Base-by-base conservation (phyloP, 2,797 vertebrate species). In the Benthosema pterotum region DNA sequence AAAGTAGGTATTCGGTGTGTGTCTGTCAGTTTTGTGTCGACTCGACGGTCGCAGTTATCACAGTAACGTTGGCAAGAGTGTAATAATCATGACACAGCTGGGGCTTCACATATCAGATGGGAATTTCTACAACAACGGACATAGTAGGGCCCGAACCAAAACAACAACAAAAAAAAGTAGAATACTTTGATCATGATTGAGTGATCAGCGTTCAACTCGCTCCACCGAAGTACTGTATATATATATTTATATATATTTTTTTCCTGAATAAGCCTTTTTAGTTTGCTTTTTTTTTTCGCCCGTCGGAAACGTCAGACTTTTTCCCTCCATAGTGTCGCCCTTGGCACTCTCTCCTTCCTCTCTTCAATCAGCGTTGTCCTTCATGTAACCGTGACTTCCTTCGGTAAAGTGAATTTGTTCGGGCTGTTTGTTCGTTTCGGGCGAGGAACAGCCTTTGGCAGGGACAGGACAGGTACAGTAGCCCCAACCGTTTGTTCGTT, bases 11-110 rank as follows among this genome's bases (percentile, higher is more conserved):
- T 56, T 75, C 69, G 65, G 43, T 5, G 22, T n/a, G 22, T 25
- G 22, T 25, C 22, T 70, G 78, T 75, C 32, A 72, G 75, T n/a
- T n/a, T n/a, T 79, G 80, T 25, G 22, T 25, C 22, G 22, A 25
- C 22, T 67, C 70, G 71, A 59, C 69, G 76, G 47, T 86, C 77
- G 83, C 85, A 85, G 79, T 84, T n/a, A 85, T 88, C 82, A 85
- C 79, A 80, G 81, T 84, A 75, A 83, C 70, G 72, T 75, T 75
- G 77, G 46, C 45, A 46, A n/a, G 45, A 46, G 45, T 46, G n/a
- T 74, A 78, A 75, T 58, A 3, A 25, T 25, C 0, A 79, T 70
- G 72, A 81, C 68, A 82, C 80, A 15, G 22, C 22, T 25, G 22
- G 69, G 68, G 17, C 47, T 79, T 79, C 69, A 78, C 72, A 71